Conservation (phyloP, 2,113 vertebrate species). For the Zootoca vivipara region DNA sequence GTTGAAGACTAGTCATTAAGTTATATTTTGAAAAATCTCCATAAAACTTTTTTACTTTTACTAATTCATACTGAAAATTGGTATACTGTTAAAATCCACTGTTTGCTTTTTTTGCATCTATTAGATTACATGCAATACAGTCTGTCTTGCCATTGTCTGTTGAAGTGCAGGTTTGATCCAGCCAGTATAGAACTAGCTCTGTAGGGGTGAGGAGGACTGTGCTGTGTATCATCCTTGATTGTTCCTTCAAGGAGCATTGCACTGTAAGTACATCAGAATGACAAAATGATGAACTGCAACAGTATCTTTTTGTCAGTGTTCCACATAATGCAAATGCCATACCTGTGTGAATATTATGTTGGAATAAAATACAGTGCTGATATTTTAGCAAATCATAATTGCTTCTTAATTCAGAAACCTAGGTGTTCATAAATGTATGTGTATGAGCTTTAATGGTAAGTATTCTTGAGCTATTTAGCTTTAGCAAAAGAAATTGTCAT, state of each 20-base stretch:
- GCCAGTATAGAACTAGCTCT: conserved; percentile 92
- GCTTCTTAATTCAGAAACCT: conserved; percentile 76
- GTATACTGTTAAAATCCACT: conserved; percentile 81
- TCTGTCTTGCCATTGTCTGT: conserved; percentile 93
- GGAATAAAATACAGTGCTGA: conserved; percentile 86
- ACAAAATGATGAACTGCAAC: conserved; percentile 87
- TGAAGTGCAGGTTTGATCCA: conserved; percentile 91
- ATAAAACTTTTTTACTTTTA: conserved; percentile 74
- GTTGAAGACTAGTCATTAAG: conserved; percentile 76
- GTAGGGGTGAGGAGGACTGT: conserved; percentile 91
- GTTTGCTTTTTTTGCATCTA: conserved; percentile 85
- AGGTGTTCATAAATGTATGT: conserved; percentile 70
- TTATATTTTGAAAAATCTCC: conserved; percentile 76
- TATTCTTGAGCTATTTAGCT: conserved; percentile 78
- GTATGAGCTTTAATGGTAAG: conserved; percentile 82
- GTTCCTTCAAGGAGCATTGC: conserved; percentile 93
- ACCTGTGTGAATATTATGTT: conserved; percentile 83
- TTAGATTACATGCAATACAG: conserved; percentile 86
- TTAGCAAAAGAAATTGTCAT: conserved; percentile 77
- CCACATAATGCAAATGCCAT: conserved; percentile 84
- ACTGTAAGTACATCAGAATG: conserved; percentile 98
- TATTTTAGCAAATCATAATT: conserved; percentile 77
- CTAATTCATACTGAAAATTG: conserved; percentile 78
- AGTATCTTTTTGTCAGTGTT: conserved; percentile 86
- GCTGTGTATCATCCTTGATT: conserved; percentile 93